Evolutionary conservation across 2,113 vertebrate genomes (phyloP).

Genomic region (Thymallus thymallus): DNA sequence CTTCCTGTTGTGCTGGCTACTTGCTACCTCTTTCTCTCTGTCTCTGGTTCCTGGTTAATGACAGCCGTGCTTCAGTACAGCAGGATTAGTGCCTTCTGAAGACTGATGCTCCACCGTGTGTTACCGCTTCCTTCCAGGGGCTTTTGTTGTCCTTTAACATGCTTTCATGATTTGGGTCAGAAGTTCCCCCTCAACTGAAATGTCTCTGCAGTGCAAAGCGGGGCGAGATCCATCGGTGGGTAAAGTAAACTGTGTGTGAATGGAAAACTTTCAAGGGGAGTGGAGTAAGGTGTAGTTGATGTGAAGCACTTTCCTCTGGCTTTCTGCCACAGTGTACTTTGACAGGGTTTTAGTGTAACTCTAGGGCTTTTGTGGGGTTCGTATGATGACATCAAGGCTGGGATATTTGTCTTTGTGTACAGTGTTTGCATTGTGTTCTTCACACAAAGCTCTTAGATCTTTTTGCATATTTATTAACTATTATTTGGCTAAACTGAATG

Average conservation of each 20-base stretch:
- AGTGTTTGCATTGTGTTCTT: slow-evolving; percentile 39
- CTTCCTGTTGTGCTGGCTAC: slow-evolving; percentile 93
- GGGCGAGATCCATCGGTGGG: slow-evolving; percentile 88
- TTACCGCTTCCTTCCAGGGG: slow-evolving; percentile 33
- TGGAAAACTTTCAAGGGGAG: slow-evolving; percentile 44
- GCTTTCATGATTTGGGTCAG: slow-evolving; percentile 63
- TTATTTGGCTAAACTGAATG: slow-evolving; percentile 9
- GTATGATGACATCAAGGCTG: slow-evolving; percentile 45
- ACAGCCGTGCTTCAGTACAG: slow-evolving; percentile 24
- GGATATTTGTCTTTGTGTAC: slow-evolving; percentile 8
- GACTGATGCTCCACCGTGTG: slow-evolving; percentile 39
- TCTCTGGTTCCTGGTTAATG: slow-evolving; percentile 54
- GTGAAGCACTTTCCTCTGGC: slow-evolving; percentile 32
- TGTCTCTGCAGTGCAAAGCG: slow-evolving; percentile 76
- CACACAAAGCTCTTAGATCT: slow-evolving; percentile 35
- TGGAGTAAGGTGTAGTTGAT: slow-evolving; percentile 28
- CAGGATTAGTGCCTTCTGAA: slow-evolving; percentile 65
- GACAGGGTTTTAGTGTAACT: slow-evolving; percentile 39
- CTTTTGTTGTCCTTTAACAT: slow-evolving; percentile 41
- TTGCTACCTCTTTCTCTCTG: slow-evolving; percentile 62
- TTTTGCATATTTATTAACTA: slow-evolving; percentile 16
- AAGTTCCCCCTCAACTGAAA: slow-evolving; percentile 74
- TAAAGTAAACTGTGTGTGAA: slow-evolving; percentile 70
- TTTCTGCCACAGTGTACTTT: slow-evolving; percentile 42
- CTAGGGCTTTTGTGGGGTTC: slow-evolving; percentile 29